Evolutionary conservation across 92 coral and sea anemone genomes (phyloP), one percentile per base, ranked within the genome.

Genomic region (Chrysogorgia sp.): DNA sequence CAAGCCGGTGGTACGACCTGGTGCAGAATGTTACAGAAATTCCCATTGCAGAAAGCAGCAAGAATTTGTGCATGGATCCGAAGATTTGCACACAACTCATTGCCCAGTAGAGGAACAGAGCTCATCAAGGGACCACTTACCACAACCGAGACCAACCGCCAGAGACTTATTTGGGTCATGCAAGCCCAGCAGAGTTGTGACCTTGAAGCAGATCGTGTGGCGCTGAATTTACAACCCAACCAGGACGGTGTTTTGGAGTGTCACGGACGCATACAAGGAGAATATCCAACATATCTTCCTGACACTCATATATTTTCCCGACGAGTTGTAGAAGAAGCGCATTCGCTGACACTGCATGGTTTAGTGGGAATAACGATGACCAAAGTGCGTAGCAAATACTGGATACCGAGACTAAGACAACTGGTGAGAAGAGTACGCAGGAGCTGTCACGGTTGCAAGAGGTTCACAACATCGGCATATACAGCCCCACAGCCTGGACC

Each of bases 1-100:
- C n/a, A n/a, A n/a, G n/a, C n/a, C n/a, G n/a, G n/a, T n/a, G n/a
- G n/a, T n/a, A n/a, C n/a, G n/a, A n/a, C n/a, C n/a, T n/a, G n/a
- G n/a, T n/a, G n/a, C 43, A 37, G 43, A 5, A 12, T 37, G 43
- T 37, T 37, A 12, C 43, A 37, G 43, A 37, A 37, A 37, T 80
- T 69, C 75, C 35, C 58, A 13, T 57, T 81, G 45, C 37, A 34
- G 71, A 81, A 57, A 35, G 85, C 85, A 32, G 70, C 52, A 71
- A 43, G 85, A 37, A 69, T 69, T 69, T 81, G 85, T 57, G 85
- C 71, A 21, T 81, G 85, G 85, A 81, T 81, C 67, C 37, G 70
- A 58, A 69, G 84, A 70, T 81, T 81, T 41, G 68, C 41, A 24
- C 68, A 71, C 85, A 81, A 81, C 60, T 17, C 81, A 40, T 69